Conservation (phyloP, 2,888 invertebrate genomes). For the Ceramica pisi region DNA sequence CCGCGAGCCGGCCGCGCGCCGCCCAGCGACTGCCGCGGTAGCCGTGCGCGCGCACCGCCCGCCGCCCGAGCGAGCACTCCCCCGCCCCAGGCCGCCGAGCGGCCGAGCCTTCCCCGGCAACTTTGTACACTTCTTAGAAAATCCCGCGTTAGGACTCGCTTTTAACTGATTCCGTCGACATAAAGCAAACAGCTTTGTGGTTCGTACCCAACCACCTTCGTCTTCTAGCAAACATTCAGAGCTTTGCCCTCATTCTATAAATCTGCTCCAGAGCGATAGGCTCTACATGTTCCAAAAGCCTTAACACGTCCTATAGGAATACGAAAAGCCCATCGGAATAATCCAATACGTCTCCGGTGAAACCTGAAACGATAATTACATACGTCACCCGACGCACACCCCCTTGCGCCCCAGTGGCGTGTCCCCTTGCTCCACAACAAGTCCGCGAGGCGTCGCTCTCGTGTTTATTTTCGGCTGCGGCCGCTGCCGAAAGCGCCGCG, state of each 20-base stretch:
- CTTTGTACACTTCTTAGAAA: constrained; percentile 63
- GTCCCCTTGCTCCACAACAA: constrained; percentile 70
- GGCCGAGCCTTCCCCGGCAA: constrained; percentile 66
- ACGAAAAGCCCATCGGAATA: constrained; percentile 40
- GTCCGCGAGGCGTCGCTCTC: constrained; percentile 74
- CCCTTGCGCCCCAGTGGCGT: constrained; percentile 59
- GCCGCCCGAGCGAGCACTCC: constrained; percentile 73
- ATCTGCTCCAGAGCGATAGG: background rate
- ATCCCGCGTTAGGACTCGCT: constrained; percentile 58
- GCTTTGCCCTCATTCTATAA: background rate
- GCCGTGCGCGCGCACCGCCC: constrained; percentile 85
- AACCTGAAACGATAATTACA: constrained; percentile 67
- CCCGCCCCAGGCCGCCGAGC: constrained; percentile 67
- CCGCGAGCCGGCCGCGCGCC: constrained; percentile 87
- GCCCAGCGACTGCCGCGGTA: constrained; percentile 86
- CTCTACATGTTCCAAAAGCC: background rate
- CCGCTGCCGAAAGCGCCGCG: constrained; percentile 80
- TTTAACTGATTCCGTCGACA: constrained; percentile 39
- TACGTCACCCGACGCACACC: constrained; percentile 62
- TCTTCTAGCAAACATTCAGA: constrained; percentile 3
- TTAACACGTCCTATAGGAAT: constrained; percentile 24
- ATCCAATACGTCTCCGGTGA: constrained; percentile 62
- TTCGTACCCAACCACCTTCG: constrained; percentile 10
- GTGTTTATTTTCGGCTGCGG: constrained; percentile 88
- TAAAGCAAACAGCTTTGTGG: constrained; percentile 39